Conservation (phyloP, 2,888 invertebrate species). For the Lasioglossum leucozonium region DNA sequence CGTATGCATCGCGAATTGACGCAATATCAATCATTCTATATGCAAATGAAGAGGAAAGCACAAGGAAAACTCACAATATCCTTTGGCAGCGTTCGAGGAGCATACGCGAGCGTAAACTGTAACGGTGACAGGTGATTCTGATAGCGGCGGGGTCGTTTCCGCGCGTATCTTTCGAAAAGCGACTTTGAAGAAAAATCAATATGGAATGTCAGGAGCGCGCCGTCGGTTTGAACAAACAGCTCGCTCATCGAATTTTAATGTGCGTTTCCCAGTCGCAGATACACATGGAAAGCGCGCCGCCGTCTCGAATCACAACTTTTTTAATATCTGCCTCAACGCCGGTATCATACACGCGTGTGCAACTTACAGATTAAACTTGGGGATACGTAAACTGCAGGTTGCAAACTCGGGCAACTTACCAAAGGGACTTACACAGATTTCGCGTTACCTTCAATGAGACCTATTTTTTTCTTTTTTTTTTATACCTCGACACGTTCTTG, state of each 20-base stretch:
- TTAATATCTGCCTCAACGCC: conserved; percentile 43
- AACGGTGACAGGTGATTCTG: conserved; percentile 26
- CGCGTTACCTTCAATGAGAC: background rate
- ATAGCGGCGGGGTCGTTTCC: conserved; percentile 25
- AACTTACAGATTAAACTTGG: conserved; percentile 38
- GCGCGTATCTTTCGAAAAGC: conserved; percentile 37
- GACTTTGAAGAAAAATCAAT: conserved; percentile 41
- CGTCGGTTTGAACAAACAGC: conserved; percentile 17
- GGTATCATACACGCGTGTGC: background rate
- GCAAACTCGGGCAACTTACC: background rate
- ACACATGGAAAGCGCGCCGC: conserved; percentile 28
- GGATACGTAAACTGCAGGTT: conserved; percentile 36
- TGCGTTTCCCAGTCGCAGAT: conserved; percentile 43
- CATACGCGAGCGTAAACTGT: conserved; percentile 29
- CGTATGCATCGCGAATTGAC: background rate
- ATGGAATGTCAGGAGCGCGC: conserved; percentile 27
- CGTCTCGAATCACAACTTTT: conserved; percentile 51
- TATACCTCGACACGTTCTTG: background rate
- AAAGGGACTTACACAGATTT: background rate
- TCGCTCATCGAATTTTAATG: conserved; percentile 63
- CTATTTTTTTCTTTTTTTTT: background rate
- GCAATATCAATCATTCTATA: conserved; percentile 5
- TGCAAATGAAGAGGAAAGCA: conserved; percentile 30
- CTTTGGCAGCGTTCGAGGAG: background rate
- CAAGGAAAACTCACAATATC: background rate